Base-by-base conservation (phyloP, 2,797 vertebrate genomes). In the Coregonus sp. region DNA sequence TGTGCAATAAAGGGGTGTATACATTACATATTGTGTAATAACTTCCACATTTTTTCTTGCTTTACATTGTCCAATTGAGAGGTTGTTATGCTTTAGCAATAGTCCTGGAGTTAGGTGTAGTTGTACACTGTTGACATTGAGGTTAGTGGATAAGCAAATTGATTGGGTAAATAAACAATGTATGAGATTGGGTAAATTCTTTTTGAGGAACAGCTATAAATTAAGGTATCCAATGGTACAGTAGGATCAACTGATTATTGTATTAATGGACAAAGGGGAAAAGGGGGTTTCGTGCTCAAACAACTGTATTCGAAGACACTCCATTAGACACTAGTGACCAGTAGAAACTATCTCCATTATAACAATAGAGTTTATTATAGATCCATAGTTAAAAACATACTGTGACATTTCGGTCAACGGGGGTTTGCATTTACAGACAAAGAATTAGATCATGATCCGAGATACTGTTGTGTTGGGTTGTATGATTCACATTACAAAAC, bases 1-100 rank as follows among this genome's bases (percentile, higher is more conserved):
- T 51, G 70, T 29, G 47, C 20, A 20, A 51, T 15, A 12, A 1
- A 71, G 70, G 25, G 15, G 50, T 72, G 70, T 72, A 72, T 72
- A 54, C 25, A 52, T 72, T 47, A 47, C 68, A 47, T 70, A 9
- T 47, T 70, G 47, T 70, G 68, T 70, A 70, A 70, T 70, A 70
- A 40, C 16, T 18, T 40, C 12, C 5, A n/a, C 4, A 9, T 40
- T n/a, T 1, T 40, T n/a, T 18, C 12, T 33, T 68, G 33, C 29
- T 68, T 68, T 16, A 16, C 66, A 68, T 68, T 68, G 66, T 29
- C 31, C 16, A 5, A n/a, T 47, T 47, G 37, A 40, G 5, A 70
- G 37, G 16, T 37, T 69, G 15, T 69, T n/a, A 47, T 37, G 16
- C 33, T 70, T 68, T 40, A 40, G 18, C 68, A 70, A n/a, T 70